Base-by-base conservation (phyloP, 1,140 invertebrate species). In the Stegodyphus dumicola region DNA sequence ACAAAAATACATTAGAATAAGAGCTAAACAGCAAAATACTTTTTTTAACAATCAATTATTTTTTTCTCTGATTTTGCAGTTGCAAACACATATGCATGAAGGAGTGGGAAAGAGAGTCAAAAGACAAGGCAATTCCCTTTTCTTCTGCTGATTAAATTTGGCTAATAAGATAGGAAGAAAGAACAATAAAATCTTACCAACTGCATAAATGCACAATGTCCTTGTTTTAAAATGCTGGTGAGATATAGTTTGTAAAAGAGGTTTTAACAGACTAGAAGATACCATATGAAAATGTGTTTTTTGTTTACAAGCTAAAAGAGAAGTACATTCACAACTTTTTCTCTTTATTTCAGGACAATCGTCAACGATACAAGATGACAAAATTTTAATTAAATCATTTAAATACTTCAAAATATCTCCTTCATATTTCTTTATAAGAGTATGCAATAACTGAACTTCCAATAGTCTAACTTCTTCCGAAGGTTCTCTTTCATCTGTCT, bases 381-480 rank as follows among this genome's bases (percentile, higher is more conserved):
- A 90, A 89, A 98, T 95, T 86, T 91, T 92, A 0, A 95, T 92
- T 48, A 95, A 92, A 89, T 97, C 95, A 88, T 95, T 93, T 17
- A 96, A 92, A 90, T 95, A 96, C 0, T 93, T 91, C 60, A 91
- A 90, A 52, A 96, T 89, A 56, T 93, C 90, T 48, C 92, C 91
- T 85, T 91, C 91, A 89, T 94, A 95, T 88, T 93, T 93, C 6
- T 92, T 88, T 76, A 97, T 90, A 87, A 97, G 92, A 52, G 91
- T 89, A 78, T 91, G 90, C 13, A 97, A 89, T 74, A 97, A 91
- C 70, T 91, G 89, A 0, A 96, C 89, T 70, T 95, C 92, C 69
- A 93, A 90, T 6, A 97, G 89, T 54, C 96, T 92, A 56, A 97
- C 92, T 93, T 98, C 96, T 91, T 98, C 97, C 10, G 95, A 96